A percentile compares a stretch with the other conserved stretches of the same genome.
These are phyloP conservation scores for Aplocera efformata DNA, from an alignment of 2,888 invertebrate genomes.

Conservation along the genomic window DNA sequence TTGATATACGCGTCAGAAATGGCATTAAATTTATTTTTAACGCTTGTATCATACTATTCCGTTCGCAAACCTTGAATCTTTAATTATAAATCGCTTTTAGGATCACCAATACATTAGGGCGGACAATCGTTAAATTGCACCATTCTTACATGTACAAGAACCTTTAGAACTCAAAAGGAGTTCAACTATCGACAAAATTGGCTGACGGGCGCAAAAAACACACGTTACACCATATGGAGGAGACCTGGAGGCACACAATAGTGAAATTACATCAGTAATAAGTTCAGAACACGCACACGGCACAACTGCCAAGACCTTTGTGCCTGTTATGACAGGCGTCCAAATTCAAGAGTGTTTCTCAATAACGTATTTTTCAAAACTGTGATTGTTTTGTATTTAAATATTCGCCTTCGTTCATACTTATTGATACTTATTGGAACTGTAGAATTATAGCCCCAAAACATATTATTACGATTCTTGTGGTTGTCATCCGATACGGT, in stretches of 20 bases:
- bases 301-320: constrained; percentile 58
- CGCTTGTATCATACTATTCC: too few species aligned
- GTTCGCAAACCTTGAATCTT: too few species aligned
- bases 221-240: constrained; percentile 78
- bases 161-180: constrained; percentile 38
- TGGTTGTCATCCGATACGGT: too few species aligned
- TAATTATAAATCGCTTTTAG: too few species aligned
- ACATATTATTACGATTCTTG: too few species aligned
- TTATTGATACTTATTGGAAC: not conserved
- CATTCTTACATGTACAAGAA: constrained; percentile 5
- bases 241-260: constrained; percentile 72
- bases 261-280: constrained; percentile 77
- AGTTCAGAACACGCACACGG: constrained; percentile 68
- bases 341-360: constrained; percentile 4
- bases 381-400: constrained; percentile 4
- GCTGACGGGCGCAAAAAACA: constrained; percentile 48
- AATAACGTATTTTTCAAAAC: constrained; percentile 3
- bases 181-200: constrained; percentile 66
- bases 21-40: too few species aligned
- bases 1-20: too few species aligned
- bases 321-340: constrained; percentile 19
- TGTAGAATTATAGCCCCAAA: too few species aligned
- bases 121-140: too few species aligned
- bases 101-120: too few species aligned
- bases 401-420: not conserved